These are phyloP conservation scores for Caenorhabditis tropicalis DNA, from an alignment of 1,140 invertebrate species.

Conservation along the genomic window DNA sequence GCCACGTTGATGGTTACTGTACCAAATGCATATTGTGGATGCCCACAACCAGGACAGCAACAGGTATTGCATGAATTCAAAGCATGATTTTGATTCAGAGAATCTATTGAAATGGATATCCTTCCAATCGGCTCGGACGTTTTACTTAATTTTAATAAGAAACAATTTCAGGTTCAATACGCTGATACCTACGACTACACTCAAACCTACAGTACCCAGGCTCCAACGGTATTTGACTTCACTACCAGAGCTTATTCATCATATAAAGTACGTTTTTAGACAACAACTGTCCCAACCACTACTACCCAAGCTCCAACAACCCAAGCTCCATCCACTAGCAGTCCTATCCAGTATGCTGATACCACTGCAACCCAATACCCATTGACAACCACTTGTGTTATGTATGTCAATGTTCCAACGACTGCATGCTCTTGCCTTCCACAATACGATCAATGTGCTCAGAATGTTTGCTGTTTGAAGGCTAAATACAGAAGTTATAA, in stretches of 20 bases:
- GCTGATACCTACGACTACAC: constrained; percentile 34
- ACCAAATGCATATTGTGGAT: constrained; percentile 48
- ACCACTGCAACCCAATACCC: constrained; percentile 42
- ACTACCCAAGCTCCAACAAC: constrained; percentile 35
- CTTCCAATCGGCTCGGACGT: too few relatives aligned
- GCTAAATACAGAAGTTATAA: constrained; percentile 51
- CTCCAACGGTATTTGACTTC: background rate
- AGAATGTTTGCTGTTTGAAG: constrained; percentile 55
- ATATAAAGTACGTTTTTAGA: background rate
- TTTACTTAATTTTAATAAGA: too few relatives aligned
- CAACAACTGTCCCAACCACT: background rate
- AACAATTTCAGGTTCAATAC: constrained; percentile 3
- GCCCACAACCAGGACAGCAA: constrained; percentile 49
- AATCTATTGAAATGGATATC: too few relatives aligned
- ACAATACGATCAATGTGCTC: constrained; percentile 56
- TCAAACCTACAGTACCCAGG: background rate
- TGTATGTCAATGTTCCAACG: constrained; percentile 52
- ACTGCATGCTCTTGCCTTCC: constrained; percentile 51
- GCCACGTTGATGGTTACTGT: constrained; percentile 44
- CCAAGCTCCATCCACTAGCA: constrained; percentile 29
- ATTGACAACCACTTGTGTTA: constrained; percentile 54
- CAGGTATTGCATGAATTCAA: background rate
- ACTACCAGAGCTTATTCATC: background rate
- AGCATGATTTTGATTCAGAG: background rate
- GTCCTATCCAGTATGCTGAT: constrained; percentile 13